Evolutionary conservation across 2,113 vertebrate species (phyloP).

Genomic region (Pterocles burchelli): DNA sequence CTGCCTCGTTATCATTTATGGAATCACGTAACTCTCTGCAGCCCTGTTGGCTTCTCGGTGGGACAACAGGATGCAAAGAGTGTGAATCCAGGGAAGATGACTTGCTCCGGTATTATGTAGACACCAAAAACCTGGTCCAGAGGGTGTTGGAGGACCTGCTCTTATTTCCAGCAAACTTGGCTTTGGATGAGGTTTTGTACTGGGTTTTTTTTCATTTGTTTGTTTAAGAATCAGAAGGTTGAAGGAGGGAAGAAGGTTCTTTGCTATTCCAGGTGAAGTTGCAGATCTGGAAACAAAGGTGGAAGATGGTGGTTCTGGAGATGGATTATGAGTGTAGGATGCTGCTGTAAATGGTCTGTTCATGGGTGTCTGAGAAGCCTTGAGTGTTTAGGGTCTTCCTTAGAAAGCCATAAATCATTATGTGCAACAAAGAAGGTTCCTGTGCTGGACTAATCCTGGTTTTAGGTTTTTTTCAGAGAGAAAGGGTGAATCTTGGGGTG

Average conservation of each 20-base stretch:
- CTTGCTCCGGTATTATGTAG: accelerated
- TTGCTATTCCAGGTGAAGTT: not conserved
- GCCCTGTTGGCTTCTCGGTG: not conserved
- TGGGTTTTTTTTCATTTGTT: not conserved
- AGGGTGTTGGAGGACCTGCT: not conserved
- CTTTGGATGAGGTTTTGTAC: not conserved
- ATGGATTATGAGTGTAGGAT: not conserved
- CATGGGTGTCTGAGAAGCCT: not conserved
- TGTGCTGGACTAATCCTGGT: not conserved
- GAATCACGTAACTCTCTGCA: not conserved
- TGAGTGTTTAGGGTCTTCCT: not conserved
- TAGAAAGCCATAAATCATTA: not conserved
- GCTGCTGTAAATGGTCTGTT: accelerated
- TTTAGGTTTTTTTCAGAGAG: not conserved
- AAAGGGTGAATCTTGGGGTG: not conserved
- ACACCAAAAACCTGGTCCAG: accelerated
- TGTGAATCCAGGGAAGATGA: not conserved
- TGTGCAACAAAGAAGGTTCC: not conserved
- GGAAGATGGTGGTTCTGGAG: not conserved
- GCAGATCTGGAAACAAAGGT: not conserved
- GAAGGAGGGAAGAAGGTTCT: not conserved
- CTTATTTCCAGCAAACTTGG: not conserved
- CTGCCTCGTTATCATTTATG: not conserved
- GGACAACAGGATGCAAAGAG: not conserved
- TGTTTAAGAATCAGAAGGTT: not conserved